phyloP scores from a whole-genome alignment of 2,888 invertebrate species.

The Acleris cristana region DNA sequence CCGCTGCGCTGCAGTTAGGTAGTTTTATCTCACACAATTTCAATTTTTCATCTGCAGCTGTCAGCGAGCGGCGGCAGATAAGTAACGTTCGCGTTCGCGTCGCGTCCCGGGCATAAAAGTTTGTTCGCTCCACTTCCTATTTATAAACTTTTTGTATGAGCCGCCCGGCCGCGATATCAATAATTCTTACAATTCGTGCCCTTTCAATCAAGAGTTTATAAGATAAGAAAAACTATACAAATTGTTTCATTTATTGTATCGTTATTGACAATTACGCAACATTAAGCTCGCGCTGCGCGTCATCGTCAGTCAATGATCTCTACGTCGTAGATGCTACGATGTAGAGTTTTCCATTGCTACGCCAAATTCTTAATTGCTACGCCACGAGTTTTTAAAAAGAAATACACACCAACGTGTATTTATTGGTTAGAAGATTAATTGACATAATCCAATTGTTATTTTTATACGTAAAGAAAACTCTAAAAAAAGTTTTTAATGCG shows the following conservation, averaged over 20 bases:
- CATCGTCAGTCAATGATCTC: too few species aligned
- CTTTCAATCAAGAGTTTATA: slow-evolving; percentile 23
- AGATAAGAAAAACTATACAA: slow-evolving; percentile 35
- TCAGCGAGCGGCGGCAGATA: slow-evolving; percentile 80
- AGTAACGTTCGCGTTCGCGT: slow-evolving; percentile 77
- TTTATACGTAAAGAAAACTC: neutral
- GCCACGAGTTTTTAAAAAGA: neutral
- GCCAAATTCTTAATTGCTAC: slow-evolving; percentile 6
- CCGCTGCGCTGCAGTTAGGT: slow-evolving; percentile 73
- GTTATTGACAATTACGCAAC: too few species aligned
- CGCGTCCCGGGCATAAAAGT: slow-evolving; percentile 76
- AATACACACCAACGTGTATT: too few species aligned
- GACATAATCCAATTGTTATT: neutral
- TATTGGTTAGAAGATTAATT: too few species aligned
- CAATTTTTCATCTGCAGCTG: slow-evolving; percentile 84
- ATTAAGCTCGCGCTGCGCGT: too few species aligned
- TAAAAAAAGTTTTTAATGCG: slow-evolving; percentile 4
- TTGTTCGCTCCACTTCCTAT: slow-evolving; percentile 79
- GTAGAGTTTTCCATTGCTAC: slow-evolving; percentile 16
- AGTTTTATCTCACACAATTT: slow-evolving; percentile 84
- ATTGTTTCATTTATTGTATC: neutral
- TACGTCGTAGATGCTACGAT: neutral
- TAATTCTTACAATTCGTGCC: slow-evolving; percentile 73
- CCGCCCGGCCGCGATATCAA: slow-evolving; percentile 67
- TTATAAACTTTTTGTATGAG: slow-evolving; percentile 79